These are phyloP conservation scores for Trichopoda pennipes DNA, from an alignment of 2,888 invertebrate species.

Conservation along the genomic window DNA sequence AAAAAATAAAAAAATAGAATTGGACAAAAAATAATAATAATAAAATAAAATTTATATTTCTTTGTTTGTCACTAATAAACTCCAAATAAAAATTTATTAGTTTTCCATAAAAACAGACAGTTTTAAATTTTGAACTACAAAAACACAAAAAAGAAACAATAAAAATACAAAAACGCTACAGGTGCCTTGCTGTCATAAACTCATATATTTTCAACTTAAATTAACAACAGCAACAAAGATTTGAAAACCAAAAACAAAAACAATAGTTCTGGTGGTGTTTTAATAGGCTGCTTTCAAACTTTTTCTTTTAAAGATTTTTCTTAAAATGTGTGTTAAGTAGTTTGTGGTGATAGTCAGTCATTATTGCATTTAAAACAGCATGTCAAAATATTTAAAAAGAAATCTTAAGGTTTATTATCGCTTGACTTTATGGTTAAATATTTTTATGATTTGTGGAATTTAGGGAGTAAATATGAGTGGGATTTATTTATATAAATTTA, in stretches of 20 bases:
- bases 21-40: slow-evolving; percentile 28
- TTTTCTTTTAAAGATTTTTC: background rate
- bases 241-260: background rate
- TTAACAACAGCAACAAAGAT: background rate
- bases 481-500: slow-evolving; percentile 19
- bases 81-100: slow-evolving; percentile 66
- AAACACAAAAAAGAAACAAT: background rate
- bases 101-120: slow-evolving; percentile 40
- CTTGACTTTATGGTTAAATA: slow-evolving; percentile 7
- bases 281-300: background rate
- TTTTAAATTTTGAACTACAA: slow-evolving; percentile 12
- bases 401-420: background rate
- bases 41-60: slow-evolving; percentile 46
- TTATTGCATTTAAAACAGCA: slow-evolving; percentile 6
- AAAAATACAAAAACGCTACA: slow-evolving; percentile 54
- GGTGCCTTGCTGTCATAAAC: slow-evolving; percentile 56
- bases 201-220: slow-evolving; percentile 22
- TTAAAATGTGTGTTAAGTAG: background rate
- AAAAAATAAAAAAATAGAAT: slow-evolving; percentile 17
- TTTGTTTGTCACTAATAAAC: slow-evolving; percentile 64
- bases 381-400: slow-evolving; percentile 48
- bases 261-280: background rate
- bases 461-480: slow-evolving; percentile 20
- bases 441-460: slow-evolving; percentile 46
- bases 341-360: background rate